Evolutionary conservation across 2,888 invertebrate genomes (phyloP).

Genomic region (Sisyra terminalis): DNA sequence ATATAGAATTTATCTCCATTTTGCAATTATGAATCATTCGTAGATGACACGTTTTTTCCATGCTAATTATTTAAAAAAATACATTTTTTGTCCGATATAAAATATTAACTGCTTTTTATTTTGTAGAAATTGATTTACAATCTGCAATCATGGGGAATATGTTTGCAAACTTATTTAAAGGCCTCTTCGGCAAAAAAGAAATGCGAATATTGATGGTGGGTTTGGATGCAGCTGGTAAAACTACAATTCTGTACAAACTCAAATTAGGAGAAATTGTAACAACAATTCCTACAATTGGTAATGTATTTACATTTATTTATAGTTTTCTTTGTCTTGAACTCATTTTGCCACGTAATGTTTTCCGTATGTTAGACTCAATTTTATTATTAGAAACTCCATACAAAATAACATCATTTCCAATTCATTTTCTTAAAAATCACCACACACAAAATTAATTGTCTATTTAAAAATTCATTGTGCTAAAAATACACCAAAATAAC

Average conservation of each 20-base stretch:
- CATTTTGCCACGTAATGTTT: slow-evolving; percentile 9
- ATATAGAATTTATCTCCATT: slow-evolving; percentile 3
- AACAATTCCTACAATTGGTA: slow-evolving; percentile 98
- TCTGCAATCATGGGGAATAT: slow-evolving; percentile 86
- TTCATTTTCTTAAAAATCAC: too few relatives aligned
- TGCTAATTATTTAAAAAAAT: background rate
- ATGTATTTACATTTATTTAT: slow-evolving; percentile 2
- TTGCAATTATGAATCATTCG: background rate
- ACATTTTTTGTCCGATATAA: slow-evolving; percentile 1
- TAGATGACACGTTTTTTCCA: background rate
- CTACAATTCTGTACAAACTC: slow-evolving; percentile 98
- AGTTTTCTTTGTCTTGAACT: slow-evolving; percentile 8
- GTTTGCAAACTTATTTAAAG: slow-evolving; percentile 94
- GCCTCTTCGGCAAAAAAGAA: slow-evolving; percentile 99
- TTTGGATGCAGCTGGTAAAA: slow-evolving; percentile 99
- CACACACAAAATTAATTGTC: too few relatives aligned
- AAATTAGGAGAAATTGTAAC: slow-evolving; percentile 99
- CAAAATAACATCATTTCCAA: too few relatives aligned
- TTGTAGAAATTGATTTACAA: slow-evolving; percentile 24
- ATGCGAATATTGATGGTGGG: slow-evolving; percentile 99
- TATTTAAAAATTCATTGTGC: too few relatives aligned
- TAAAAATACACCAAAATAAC: too few relatives aligned
- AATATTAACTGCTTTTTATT: slow-evolving; percentile 8
- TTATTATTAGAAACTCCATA: slow-evolving; percentile 1
- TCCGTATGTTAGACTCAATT: slow-evolving; percentile 7